phyloP scores from a whole-genome alignment of 2,888 invertebrate genomes.

The Apotomis turbidana region DNA sequence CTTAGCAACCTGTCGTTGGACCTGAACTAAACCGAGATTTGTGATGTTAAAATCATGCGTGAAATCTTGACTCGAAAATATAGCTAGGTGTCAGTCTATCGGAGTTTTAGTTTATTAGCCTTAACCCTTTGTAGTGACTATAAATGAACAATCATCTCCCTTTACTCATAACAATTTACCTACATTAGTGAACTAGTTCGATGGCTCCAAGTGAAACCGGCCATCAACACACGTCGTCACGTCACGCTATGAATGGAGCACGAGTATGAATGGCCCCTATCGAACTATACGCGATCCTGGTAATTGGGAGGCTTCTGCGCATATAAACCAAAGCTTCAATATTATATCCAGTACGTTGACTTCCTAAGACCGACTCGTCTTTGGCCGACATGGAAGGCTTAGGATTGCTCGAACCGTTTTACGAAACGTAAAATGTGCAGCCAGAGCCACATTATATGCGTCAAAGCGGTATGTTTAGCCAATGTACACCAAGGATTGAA shows the following conservation, averaged over 20 bases:
- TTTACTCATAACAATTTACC: neutral
- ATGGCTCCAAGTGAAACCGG: conserved; percentile 24
- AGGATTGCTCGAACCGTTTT: too few relatives aligned
- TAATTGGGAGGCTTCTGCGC: conserved; percentile 33
- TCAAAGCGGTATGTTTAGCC: too few relatives aligned
- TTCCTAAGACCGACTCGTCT: neutral
- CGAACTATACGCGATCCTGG: conserved; percentile 38
- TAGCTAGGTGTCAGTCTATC: too few relatives aligned
- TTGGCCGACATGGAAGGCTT: neutral
- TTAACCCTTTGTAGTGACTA: neutral
- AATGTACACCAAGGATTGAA: too few relatives aligned
- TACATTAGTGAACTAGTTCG: conserved; percentile 1
- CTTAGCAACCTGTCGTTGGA: too few relatives aligned
- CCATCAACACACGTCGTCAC: conserved; percentile 37
- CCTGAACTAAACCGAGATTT: too few relatives aligned
- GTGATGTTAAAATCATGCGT: too few relatives aligned
- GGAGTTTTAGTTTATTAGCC: too few relatives aligned
- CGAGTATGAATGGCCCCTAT: conserved; percentile 41
- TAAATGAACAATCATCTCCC: too few relatives aligned
- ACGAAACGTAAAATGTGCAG: too few relatives aligned
- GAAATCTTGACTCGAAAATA: too few relatives aligned
- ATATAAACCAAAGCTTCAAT: neutral
- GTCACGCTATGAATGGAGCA: conserved; percentile 40
- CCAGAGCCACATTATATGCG: too few relatives aligned
- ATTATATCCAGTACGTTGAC: neutral